phyloP scores from a whole-genome alignment of 2,797 vertebrate species.

The Streptopelia turtur region DNA sequence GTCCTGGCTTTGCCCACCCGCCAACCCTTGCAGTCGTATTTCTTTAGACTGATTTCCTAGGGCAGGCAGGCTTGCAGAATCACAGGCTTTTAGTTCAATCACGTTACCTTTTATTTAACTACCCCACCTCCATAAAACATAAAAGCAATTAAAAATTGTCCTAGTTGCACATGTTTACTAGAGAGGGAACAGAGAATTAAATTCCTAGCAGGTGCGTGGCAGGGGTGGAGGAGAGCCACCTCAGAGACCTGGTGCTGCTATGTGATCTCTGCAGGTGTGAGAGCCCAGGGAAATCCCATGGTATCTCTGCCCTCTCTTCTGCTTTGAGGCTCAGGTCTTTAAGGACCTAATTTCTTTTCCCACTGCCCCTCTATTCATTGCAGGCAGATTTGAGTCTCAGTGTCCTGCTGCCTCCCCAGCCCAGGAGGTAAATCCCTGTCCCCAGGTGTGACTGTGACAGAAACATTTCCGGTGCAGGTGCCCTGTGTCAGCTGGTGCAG shows the following conservation, averaged over 20 bases:
- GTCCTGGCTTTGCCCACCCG: neutral
- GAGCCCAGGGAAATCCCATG: neutral
- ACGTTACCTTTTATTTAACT: fast-evolving
- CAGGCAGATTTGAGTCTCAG: neutral
- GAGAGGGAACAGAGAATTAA: neutral
- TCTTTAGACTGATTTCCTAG: neutral
- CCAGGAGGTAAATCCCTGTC: neutral
- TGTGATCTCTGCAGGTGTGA: neutral
- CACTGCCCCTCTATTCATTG: neutral
- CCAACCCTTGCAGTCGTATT: fast-evolving
- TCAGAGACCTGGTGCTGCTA: neutral
- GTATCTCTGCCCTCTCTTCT: neutral
- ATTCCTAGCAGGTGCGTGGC: neutral
- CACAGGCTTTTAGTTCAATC: neutral
- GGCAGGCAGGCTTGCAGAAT: neutral
- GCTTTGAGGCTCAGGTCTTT: neutral
- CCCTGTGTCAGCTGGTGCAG: neutral
- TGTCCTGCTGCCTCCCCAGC: neutral
- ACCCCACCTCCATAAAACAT: neutral
- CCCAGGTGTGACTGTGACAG: neutral
- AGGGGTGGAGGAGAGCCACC: neutral
- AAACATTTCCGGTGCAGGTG: neutral
- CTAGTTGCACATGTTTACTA: neutral
- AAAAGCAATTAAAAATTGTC: neutral
- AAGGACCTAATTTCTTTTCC: neutral